Conservation (phyloP, 1,140 invertebrate species). For the Cydia splendana region DNA sequence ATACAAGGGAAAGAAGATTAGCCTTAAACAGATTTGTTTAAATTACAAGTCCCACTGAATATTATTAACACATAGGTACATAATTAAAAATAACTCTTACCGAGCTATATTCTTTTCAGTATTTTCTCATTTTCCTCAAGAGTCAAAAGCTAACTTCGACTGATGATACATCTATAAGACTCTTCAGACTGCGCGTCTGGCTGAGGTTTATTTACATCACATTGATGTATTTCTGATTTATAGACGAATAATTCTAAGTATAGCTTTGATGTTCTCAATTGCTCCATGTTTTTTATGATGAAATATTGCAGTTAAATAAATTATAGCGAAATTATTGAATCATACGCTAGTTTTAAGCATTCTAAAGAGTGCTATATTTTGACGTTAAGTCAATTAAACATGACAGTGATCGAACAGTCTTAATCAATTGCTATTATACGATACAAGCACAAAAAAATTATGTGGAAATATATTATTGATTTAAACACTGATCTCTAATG, state of each 20-base stretch:
- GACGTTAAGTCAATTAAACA: no score
- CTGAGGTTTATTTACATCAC: slow-evolving; percentile 48
- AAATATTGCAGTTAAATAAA: slow-evolving; percentile 1
- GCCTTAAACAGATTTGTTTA: no score
- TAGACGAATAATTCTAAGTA: slow-evolving; percentile 32
- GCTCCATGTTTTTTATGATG: neutral
- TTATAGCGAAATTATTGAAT: neutral
- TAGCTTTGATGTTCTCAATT: slow-evolving; percentile 17
- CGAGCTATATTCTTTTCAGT: slow-evolving; percentile 6
- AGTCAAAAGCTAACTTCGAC: slow-evolving; percentile 30
- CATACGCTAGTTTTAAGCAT: neutral
- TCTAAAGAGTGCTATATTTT: neutral
- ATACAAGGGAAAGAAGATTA: no score
- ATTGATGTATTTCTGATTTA: slow-evolving; percentile 42
- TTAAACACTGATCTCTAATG: neutral
- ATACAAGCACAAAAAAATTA: neutral
- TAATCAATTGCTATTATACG: neutral
- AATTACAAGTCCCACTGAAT: no score
- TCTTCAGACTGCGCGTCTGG: slow-evolving; percentile 60
- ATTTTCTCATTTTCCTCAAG: neutral
- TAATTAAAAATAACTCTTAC: no score
- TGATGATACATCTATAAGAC: slow-evolving; percentile 46
- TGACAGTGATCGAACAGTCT: no score
- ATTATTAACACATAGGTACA: no score
- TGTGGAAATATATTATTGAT: neutral